These are phyloP conservation scores for Naja naja DNA, from an alignment of 2,113 vertebrate genomes.

Conservation along the genomic window DNA sequence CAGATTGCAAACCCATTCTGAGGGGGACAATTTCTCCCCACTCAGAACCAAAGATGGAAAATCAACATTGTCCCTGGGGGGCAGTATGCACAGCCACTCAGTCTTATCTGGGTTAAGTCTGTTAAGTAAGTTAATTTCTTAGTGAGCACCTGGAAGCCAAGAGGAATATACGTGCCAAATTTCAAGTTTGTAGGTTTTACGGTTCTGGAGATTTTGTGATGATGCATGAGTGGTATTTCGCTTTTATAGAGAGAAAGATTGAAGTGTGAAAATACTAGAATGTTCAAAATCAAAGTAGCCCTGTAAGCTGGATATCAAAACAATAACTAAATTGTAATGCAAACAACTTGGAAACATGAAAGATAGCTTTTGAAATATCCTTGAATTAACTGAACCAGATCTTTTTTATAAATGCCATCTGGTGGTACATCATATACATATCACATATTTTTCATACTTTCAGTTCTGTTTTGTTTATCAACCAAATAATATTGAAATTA, in stretches of 20 bases:
- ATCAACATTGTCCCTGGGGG: too few relatives aligned
- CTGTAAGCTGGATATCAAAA: constrained; percentile 37
- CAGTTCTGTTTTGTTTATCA: constrained; percentile 22
- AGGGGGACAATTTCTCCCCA: too few relatives aligned
- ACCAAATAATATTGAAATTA: not conserved
- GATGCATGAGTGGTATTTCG: too few relatives aligned
- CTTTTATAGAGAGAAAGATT: not conserved
- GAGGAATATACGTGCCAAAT: too few relatives aligned
- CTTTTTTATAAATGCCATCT: constrained; percentile 53
- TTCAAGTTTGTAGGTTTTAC: too few relatives aligned
- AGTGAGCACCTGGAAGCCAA: too few relatives aligned
- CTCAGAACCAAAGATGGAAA: too few relatives aligned
- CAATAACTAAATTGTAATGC: constrained; percentile 38
- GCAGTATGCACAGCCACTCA: too few relatives aligned
- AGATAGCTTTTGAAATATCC: not conserved
- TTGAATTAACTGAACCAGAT: constrained; percentile 18
- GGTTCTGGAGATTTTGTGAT: too few relatives aligned
- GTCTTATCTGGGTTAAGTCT: too few relatives aligned
- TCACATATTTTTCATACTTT: constrained; percentile 18
- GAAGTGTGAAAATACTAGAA: constrained; percentile 18
- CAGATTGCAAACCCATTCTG: too few relatives aligned
- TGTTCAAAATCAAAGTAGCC: constrained; percentile 22
- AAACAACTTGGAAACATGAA: constrained; percentile 19
- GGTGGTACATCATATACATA: constrained; percentile 41
- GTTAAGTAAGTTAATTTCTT: too few relatives aligned